Percentiles rank a stretch among this genome's conserved stretches.
phyloP scores from a whole-genome alignment of 2,113 vertebrate genomes.

The Connochaetes taurinus region DNA sequence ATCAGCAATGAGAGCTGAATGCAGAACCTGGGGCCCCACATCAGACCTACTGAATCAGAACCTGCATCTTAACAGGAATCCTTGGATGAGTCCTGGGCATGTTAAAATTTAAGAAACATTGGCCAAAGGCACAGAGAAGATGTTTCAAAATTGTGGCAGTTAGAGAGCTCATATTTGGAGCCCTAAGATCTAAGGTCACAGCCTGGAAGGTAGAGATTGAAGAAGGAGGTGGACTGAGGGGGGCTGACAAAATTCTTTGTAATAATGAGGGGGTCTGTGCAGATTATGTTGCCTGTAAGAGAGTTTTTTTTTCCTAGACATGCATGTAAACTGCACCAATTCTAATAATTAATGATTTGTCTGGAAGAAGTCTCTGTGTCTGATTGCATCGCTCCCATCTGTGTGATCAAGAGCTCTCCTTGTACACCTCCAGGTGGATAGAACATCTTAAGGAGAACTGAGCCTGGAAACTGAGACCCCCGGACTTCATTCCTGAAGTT shows the following conservation, averaged over 20 bases:
- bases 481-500: not conserved
- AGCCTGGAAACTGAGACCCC: not conserved
- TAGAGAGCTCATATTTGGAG: not conserved
- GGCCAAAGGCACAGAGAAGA: not conserved
- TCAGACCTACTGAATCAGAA: not conserved
- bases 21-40: not conserved
- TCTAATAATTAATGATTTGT: not conserved
- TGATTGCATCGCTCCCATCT: not conserved
- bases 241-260: not conserved
- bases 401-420: not conserved
- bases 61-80: not conserved
- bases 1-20: not conserved
- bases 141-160: not conserved
- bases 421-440: not conserved
- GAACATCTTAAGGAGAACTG: not conserved
- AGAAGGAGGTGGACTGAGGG: not conserved
- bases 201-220: not conserved
- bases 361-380: not conserved
- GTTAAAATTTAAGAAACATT: not conserved
- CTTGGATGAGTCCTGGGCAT: not conserved
- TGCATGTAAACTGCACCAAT: not conserved
- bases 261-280: not conserved
- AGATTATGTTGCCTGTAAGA: not conserved
- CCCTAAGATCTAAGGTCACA: not conserved
- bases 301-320: not conserved